These are phyloP conservation scores for Torymus texanus DNA, from an alignment of 2,888 invertebrate genomes.

Conservation along the genomic window DNA sequence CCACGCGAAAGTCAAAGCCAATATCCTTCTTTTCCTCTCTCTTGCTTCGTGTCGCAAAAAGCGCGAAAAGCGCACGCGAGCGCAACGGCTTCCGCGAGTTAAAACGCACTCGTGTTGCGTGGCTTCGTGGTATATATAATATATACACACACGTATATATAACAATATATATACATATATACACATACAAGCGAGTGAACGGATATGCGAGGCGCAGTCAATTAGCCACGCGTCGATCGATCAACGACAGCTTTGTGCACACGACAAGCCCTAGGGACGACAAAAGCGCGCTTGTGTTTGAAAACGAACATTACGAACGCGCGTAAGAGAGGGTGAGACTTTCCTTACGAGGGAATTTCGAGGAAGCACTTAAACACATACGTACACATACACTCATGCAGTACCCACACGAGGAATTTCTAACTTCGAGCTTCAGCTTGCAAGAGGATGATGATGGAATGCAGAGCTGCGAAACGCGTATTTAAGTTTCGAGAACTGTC, in stretches of 20 bases:
- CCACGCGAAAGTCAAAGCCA: no score
- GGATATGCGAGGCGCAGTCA: background rate
- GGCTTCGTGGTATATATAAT: no score
- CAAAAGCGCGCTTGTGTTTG: constrained; percentile 18
- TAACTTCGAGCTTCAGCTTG: background rate
- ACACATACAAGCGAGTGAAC: no score
- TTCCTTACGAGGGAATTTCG: constrained; percentile 9
- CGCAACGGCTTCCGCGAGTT: no score
- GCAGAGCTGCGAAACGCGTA: no score
- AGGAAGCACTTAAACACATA: constrained; percentile 2
- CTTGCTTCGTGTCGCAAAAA: background rate
- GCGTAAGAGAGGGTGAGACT: background rate
- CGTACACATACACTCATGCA: no score
- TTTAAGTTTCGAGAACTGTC: no score
- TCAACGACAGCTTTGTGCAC: constrained; percentile 28
- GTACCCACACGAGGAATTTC: background rate
- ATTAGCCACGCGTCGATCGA: constrained; percentile 18
- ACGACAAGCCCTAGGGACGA: background rate
- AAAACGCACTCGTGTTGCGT: no score
- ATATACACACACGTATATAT: no score
- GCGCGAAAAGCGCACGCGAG: no score
- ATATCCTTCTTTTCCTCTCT: background rate
- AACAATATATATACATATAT: no score
- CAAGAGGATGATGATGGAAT: no score
- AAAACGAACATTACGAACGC: background rate